These are phyloP conservation scores for Balaenoptera acutorostrata DNA, from an alignment of 2,113 vertebrate genomes.

Conservation along the genomic window DNA sequence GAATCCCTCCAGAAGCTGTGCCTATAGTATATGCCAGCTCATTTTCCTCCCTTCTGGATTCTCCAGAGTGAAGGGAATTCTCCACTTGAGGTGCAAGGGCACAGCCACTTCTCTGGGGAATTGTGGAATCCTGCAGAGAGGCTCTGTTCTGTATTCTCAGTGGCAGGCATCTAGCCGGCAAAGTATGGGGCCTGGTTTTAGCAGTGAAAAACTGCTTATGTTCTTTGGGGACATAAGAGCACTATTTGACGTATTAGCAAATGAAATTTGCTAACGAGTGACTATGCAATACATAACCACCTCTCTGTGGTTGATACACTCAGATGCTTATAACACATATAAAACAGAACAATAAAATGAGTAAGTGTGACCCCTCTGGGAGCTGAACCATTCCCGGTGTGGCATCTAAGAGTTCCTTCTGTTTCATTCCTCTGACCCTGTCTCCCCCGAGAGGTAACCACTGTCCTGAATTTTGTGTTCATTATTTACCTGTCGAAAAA, in stretches of 20 bases:
- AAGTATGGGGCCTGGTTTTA: background rate
- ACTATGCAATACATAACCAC: background rate
- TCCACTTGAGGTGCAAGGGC: background rate
- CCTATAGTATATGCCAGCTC: background rate
- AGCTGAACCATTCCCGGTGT: background rate
- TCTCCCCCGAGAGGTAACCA: background rate
- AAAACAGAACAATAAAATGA: background rate
- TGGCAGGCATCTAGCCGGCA: background rate
- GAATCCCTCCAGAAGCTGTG: slow-evolving; percentile 17
- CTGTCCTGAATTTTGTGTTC: background rate
- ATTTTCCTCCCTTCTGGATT: slow-evolving; percentile 1
- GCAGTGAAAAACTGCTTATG: background rate
- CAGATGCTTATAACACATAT: background rate
- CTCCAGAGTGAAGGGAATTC: slow-evolving; percentile 10
- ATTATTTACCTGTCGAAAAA: slow-evolving; percentile 7
- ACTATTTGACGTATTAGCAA: background rate
- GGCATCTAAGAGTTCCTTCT: background rate
- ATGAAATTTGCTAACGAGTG: background rate
- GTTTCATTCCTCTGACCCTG: background rate
- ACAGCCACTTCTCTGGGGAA: background rate
- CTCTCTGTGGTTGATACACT: background rate
- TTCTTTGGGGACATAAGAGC: background rate
- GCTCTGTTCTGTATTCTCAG: background rate
- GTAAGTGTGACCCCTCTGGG: background rate
- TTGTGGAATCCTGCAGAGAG: background rate